phyloP scores from a whole-genome alignment of 2,797 vertebrate species.

The Xenops minutus region DNA sequence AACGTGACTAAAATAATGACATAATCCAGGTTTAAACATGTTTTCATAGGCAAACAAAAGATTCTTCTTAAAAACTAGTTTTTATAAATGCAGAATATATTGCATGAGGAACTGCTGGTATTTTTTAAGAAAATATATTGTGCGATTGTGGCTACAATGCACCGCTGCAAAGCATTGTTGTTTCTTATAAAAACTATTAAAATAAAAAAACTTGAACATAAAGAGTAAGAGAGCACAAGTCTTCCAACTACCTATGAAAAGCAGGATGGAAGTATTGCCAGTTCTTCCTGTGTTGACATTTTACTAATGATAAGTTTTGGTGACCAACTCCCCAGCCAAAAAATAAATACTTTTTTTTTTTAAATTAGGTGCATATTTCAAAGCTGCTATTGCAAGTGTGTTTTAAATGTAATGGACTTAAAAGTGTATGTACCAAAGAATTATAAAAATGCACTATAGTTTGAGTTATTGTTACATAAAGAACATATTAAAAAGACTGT shows the following conservation, averaged over 20 bases:
- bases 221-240: constrained; percentile 67
- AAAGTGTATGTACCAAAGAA: constrained; percentile 72
- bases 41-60: constrained; percentile 82
- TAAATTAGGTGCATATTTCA: constrained; percentile 77
- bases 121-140: constrained; percentile 99
- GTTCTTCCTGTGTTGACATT: constrained; percentile 69
- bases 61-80: constrained; percentile 88
- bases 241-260: constrained; percentile 66
- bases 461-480: constrained; percentile 69
- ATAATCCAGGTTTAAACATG: constrained; percentile 78
- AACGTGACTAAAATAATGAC: constrained; percentile 73
- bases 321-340: constrained; percentile 77
- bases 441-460: constrained; percentile 71
- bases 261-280: constrained; percentile 72
- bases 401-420: constrained; percentile 74
- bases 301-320: constrained; percentile 69
- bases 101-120: constrained; percentile 95
- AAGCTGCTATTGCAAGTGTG: constrained; percentile 74
- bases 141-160: constrained; percentile 97
- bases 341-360: constrained; percentile 70
- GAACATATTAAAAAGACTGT: constrained; percentile 73
- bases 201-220: constrained; percentile 68
- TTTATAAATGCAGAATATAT: constrained; percentile 94
- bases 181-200: constrained; percentile 72
- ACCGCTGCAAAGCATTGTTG: constrained; percentile 87